Conservation (phyloP, 37 sponge, comb jelly and placozoan genomes). For the Sycon ciliatum region DNA sequence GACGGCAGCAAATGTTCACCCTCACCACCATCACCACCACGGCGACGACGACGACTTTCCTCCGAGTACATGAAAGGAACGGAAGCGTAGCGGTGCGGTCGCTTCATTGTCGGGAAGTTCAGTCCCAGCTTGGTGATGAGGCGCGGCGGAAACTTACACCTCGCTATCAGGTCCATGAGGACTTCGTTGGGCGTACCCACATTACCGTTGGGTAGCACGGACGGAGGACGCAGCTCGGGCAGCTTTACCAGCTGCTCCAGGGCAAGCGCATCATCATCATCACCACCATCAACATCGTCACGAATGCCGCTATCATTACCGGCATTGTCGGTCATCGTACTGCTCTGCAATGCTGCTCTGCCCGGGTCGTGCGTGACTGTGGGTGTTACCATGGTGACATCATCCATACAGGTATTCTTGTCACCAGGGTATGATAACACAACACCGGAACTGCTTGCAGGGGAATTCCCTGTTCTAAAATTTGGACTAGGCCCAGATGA, state of each 20-base stretch:
- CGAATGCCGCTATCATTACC: too few species aligned
- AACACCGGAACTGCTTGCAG: too few species aligned
- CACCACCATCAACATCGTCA: background rate
- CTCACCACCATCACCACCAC: background rate
- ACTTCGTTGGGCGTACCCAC: constrained; percentile 64
- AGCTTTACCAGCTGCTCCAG: background rate
- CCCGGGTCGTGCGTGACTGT: too few species aligned
- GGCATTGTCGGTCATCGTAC: background rate
- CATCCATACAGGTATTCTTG: too few species aligned
- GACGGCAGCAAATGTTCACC: background rate
- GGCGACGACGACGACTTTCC: background rate
- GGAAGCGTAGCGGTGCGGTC: constrained; percentile 57
- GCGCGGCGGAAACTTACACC: constrained; percentile 59
- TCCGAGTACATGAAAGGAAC: constrained; percentile 48
- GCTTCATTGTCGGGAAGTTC: constrained; percentile 60
- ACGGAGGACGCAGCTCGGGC: constrained; percentile 75
- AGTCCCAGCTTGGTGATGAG: constrained; percentile 72
- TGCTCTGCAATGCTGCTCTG: too few species aligned
- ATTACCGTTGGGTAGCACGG: constrained; percentile 77
- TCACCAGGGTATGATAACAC: too few species aligned
- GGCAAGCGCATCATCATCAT: background rate
- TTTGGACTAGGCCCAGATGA: too few species aligned
- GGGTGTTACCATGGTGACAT: too few species aligned
- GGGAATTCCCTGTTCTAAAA: too few species aligned
- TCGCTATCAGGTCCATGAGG: constrained; percentile 55